phyloP scores from a whole-genome alignment of 2,113 vertebrate genomes.

The Protomyctophum bolini region DNA sequence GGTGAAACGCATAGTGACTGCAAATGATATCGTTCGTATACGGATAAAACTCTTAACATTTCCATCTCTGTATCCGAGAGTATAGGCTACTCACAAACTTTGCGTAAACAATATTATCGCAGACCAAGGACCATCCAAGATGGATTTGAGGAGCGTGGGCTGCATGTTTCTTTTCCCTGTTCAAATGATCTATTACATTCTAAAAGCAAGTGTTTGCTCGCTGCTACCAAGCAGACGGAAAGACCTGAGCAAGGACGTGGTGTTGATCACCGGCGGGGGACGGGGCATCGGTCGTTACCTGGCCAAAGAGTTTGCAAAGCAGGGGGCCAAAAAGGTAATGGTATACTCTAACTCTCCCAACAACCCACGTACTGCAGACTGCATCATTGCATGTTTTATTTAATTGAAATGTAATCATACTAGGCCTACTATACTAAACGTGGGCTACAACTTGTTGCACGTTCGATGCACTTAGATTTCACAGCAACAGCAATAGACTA shows the following conservation, averaged over 20 bases:
- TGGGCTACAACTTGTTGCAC: conserved; percentile 29
- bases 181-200: conserved; percentile 82
- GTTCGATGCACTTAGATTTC: background rate
- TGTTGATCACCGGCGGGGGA: conserved; percentile 95
- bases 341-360: too few relatives aligned
- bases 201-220: conserved; percentile 77
- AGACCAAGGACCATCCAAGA: conserved; percentile 54
- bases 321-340: conserved; percentile 91
- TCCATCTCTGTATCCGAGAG: background rate
- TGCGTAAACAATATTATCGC: conserved; percentile 17
- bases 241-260: conserved; percentile 86
- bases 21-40: conserved; percentile 32
- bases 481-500: background rate
- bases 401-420: too few relatives aligned
- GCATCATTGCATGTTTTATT: too few relatives aligned
- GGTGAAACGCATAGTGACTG: conserved; percentile 28
- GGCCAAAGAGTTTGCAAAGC: conserved; percentile 89
- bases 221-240: conserved; percentile 83
- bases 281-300: conserved; percentile 95
- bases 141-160: conserved; percentile 86
- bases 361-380: too few relatives aligned
- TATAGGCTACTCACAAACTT: conserved; percentile 13
- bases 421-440: too few relatives aligned
- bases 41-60: conserved; percentile 24
- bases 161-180: conserved; percentile 85